Conservation (phyloP, 2,113 vertebrate species). For the Rattus norvegicus region DNA sequence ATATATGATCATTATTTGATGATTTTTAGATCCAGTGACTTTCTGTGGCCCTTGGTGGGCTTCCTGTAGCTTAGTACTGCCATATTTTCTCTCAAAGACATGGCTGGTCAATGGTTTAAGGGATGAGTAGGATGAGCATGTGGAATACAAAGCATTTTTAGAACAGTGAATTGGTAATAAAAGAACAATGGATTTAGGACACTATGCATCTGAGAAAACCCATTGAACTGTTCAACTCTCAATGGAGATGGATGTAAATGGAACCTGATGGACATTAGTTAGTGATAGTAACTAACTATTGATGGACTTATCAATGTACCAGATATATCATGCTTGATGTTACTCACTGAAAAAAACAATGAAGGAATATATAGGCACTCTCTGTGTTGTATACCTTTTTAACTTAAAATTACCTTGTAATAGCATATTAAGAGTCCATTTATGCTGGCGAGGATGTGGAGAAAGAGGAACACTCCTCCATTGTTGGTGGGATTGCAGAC, state of each 20-base stretch:
- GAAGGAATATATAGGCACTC: background rate
- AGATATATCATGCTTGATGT: background rate
- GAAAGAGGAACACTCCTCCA: too few relatives aligned
- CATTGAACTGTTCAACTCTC: background rate
- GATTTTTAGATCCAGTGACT: background rate
- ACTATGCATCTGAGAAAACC: background rate
- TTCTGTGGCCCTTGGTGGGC: background rate
- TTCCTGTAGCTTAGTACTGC: background rate
- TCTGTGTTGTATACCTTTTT: background rate
- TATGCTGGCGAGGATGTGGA: too few relatives aligned
- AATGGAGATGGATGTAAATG: background rate
- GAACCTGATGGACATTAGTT: background rate
- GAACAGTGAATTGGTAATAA: background rate
- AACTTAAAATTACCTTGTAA: slow-evolving; percentile 27
- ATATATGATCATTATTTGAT: background rate
- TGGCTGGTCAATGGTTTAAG: background rate
- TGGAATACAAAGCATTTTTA: background rate
- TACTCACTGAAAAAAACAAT: background rate
- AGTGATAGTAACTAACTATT: background rate
- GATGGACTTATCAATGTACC: background rate
- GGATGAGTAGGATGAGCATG: background rate
- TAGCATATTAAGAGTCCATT: background rate
- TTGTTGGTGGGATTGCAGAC: too few relatives aligned
- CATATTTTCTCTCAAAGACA: background rate
- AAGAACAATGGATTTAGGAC: background rate